Conservation (phyloP, 2,113 vertebrate genomes). For the Saguinus imperator region DNA sequence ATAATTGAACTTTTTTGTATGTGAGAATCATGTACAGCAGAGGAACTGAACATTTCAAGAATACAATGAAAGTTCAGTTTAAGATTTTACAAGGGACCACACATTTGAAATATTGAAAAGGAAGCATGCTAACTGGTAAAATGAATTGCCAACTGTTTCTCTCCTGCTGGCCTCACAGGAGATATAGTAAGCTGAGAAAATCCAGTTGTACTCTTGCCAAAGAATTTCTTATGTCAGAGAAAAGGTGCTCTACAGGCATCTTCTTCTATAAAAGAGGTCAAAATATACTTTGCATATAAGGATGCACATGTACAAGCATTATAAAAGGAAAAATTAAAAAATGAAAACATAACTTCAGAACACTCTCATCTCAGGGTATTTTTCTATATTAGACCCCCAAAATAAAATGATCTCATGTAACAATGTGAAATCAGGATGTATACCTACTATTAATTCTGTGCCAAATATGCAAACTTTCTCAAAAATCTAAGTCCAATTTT, state of each 20-base stretch:
- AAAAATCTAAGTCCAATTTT: not conserved
- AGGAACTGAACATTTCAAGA: constrained; percentile 32
- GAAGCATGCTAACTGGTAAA: not conserved
- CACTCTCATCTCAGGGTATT: not conserved
- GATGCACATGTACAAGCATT: not conserved
- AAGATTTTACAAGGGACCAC: constrained; percentile 2
- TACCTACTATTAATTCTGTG: not conserved
- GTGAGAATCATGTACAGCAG: not conserved
- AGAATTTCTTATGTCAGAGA: not conserved
- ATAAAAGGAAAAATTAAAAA: not conserved
- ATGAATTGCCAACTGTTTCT: not conserved
- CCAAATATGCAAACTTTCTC: not conserved
- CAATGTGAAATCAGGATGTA: not conserved
- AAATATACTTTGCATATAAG: not conserved
- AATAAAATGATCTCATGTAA: not conserved
- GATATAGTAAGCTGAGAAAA: constrained; percentile 32
- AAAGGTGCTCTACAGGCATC: not conserved
- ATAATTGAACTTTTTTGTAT: constrained; percentile 2
- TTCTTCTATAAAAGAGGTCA: not conserved
- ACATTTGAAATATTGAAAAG: constrained; percentile 38
- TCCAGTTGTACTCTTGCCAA: not conserved
- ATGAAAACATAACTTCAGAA: constrained; percentile 2
- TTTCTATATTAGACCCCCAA: not conserved
- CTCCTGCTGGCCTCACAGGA: not conserved
- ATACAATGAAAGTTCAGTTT: constrained; percentile 23